A percentile compares a stretch with the other conserved stretches of the same genome.
phyloP scores from a whole-genome alignment of 2,797 vertebrate species.

The Danio jaintianensis region DNA sequence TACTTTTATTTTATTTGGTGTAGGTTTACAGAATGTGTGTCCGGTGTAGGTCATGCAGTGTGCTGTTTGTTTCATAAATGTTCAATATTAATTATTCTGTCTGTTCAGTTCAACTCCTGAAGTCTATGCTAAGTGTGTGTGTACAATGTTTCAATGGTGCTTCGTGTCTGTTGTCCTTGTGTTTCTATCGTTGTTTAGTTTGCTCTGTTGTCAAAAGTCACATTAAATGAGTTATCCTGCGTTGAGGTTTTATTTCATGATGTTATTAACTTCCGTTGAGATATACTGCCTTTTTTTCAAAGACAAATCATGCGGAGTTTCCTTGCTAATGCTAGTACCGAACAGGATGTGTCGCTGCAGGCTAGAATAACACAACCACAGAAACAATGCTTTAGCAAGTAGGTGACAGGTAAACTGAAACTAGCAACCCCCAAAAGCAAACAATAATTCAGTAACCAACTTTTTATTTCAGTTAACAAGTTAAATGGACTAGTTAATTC shows the following conservation, averaged over 20 bases:
- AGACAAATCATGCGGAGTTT: not conserved
- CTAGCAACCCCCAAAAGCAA: too few species aligned
- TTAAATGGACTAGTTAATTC: too few species aligned
- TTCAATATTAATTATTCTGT: not conserved
- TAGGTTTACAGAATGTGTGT: constrained; percentile 28
- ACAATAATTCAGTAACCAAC: too few species aligned
- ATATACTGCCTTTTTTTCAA: not conserved
- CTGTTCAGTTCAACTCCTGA: not conserved
- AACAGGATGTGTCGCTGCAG: constrained; percentile 12
- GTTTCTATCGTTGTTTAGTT: not conserved
- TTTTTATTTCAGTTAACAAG: too few species aligned
- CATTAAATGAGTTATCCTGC: constrained; percentile 6
- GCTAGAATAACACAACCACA: not conserved
- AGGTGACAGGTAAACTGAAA: too few species aligned
- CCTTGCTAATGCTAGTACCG: not conserved
- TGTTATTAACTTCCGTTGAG: constrained; percentile 29
- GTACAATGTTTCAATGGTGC: constrained; percentile 2
- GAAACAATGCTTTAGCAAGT: too few species aligned
- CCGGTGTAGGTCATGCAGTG: constrained; percentile 23
- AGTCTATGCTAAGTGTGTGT: not conserved
- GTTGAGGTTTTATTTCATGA: constrained; percentile 28
- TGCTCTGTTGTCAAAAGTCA: constrained; percentile 15
- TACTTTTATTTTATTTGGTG: not conserved
- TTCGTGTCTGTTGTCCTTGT: constrained; percentile 1
- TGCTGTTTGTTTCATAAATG: constrained; percentile 14